Conservation (phyloP, 2,888 invertebrate species). For the Geotrupes spiniger region DNA sequence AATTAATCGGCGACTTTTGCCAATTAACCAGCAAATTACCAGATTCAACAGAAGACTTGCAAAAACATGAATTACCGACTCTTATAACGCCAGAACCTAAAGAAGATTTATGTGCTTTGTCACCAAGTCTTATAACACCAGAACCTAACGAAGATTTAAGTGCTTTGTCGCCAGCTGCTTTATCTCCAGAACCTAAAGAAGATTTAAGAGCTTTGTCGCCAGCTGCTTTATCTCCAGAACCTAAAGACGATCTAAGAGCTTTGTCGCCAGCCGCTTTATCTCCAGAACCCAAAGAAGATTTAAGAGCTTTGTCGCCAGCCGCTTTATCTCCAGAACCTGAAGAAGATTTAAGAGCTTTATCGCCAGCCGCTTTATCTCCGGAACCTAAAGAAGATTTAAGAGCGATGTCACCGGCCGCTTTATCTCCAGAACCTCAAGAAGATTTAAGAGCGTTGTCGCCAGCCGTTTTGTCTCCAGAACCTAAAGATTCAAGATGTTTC, state of each 20-base stretch:
- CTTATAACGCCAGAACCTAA: background rate
- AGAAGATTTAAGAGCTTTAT: background rate
- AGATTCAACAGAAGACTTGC: conserved; percentile 4
- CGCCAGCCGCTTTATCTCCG: background rate
- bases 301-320: too few species aligned
- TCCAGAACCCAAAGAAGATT: too few species aligned
- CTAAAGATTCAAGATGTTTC: background rate
- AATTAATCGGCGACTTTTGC: background rate
- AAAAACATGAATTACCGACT: conserved; percentile 10
- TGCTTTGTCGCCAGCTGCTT: too few species aligned
- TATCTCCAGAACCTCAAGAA: conserved; percentile 15
- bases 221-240: too few species aligned
- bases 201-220: too few species aligned
- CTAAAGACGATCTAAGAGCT: too few species aligned
- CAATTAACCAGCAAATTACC: conserved; percentile 2
- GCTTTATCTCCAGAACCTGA: too few species aligned
- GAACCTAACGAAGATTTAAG: background rate
- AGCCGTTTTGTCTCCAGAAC: background rate
- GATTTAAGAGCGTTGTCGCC: background rate
- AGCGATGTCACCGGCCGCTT: conserved; percentile 7
- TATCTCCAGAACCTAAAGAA: too few species aligned
- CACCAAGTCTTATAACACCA: background rate
- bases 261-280: too few species aligned
- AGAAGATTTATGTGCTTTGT: too few species aligned
- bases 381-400: conserved; percentile 11